These are phyloP conservation scores for Camponotus floridanus DNA, from an alignment of 1,140 invertebrate genomes.

Conservation along the genomic window DNA sequence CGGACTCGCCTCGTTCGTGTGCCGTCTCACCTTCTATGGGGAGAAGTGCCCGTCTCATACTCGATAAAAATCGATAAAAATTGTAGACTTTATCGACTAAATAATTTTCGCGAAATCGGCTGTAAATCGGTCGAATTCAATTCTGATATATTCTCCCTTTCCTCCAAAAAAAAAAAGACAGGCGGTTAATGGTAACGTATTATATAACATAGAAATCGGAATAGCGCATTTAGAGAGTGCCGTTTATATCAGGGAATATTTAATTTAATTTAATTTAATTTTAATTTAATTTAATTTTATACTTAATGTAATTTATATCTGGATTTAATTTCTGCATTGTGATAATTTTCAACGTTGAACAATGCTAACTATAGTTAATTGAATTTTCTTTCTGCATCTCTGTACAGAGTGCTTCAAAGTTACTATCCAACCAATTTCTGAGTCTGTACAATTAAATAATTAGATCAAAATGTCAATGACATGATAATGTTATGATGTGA, in stretches of 20 bases:
- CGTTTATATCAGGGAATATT: constrained; percentile 49
- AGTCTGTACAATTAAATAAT: not conserved
- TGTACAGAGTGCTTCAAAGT: not conserved
- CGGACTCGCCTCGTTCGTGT: constrained; percentile 46
- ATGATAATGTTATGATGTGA: not conserved
- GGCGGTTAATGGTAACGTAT: constrained; percentile 33
- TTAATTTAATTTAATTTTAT: constrained; percentile 33
- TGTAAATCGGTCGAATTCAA: not conserved
- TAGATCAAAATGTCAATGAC: constrained; percentile 27
- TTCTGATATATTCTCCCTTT: no score
- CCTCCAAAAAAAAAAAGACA: no score
- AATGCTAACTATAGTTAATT: constrained; percentile 60
- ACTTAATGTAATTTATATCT: constrained; percentile 54
- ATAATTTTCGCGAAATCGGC: constrained; percentile 15
- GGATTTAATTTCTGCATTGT: constrained; percentile 54
- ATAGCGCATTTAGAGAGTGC: constrained; percentile 34
- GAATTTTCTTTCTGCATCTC: constrained; percentile 47
- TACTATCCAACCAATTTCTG: not conserved
- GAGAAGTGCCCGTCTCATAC: not conserved
- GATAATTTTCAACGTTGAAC: constrained; percentile 49
- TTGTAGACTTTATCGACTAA: not conserved
- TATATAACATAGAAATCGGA: constrained; percentile 1
- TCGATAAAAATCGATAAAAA: constrained; percentile 32
- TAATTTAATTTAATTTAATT: constrained; percentile 49
- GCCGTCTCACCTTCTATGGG: constrained; percentile 4